Base-by-base conservation (phyloP, 2,797 vertebrate genomes). In the Acridotheres tristis region DNA sequence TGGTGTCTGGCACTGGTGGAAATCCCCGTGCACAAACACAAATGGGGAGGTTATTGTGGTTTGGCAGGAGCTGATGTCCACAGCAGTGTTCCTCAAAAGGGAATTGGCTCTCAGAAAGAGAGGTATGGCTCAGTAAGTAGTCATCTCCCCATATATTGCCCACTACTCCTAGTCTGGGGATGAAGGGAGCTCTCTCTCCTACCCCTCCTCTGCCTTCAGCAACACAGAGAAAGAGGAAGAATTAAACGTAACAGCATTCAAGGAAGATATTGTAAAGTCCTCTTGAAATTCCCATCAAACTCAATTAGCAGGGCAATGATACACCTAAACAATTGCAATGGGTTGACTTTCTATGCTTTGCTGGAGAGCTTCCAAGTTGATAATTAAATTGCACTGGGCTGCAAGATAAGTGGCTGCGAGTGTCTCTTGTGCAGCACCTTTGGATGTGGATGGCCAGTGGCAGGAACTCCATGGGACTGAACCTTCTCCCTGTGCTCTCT, bases 221-320 rank as follows among this genome's bases (percentile, higher is more conserved):
- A 55, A 9, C 59, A 15, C 26, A 20, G 18, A 25, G 62, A 79
- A 74, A 2, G 62, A 65, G 61, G 89, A 83, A 67, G 86, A 62
- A 66, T 85, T 58, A 85, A 94, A 85, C 0, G 0, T n/a, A 85
- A 59, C 69, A 76, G 87, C 93, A 75, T 91, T 93, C 92, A 59
- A 81, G 43, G 87, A 84, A 83, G 90, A 90, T 67, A 76, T 27
- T 48, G 13, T 57, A 86, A 92, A 92, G 72, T 59, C 82, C 88
- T 95, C 91, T 95, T 94, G 91, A 96, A 96, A 94, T 91, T 62
- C 91, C 79, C 94, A 95, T 95, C 92, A 36, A 95, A 71, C 89
- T 88, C 94, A 94, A 96, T 96, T 94, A 96, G 88, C 91, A 59
- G 89, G 85, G 83, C 92, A 86, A 86, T 63, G 83, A 92, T 86